phyloP scores from a whole-genome alignment of 1,140 invertebrate genomes.

The Reticulitermes speratus region DNA sequence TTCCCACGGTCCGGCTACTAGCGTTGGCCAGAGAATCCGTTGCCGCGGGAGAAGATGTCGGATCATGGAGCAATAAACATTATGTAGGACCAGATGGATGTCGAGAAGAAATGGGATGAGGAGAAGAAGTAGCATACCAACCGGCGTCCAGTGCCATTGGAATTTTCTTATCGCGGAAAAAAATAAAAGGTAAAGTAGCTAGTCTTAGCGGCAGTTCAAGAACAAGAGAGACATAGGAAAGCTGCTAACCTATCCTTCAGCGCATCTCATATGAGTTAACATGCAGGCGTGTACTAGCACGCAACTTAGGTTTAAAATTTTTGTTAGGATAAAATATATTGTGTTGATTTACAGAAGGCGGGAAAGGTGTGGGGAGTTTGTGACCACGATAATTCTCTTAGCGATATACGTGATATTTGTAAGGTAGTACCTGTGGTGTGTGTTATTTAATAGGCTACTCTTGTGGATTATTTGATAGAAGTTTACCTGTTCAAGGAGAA shows the following conservation, averaged over 20 bases:
- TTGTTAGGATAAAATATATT: too few relatives aligned
- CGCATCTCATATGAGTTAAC: not conserved
- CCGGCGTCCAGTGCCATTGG: constrained; percentile 2
- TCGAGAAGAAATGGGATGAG: constrained; percentile 11
- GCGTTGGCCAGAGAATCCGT: not conserved
- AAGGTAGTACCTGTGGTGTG: too few relatives aligned
- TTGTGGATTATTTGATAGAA: too few relatives aligned
- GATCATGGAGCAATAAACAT: constrained; percentile 26
- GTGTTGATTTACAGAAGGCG: too few relatives aligned
- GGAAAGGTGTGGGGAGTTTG: too few relatives aligned
- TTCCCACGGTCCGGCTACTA: not conserved
- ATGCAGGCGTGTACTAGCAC: not conserved
- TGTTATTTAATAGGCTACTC: too few relatives aligned
- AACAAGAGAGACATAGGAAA: not conserved
- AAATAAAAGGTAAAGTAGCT: not conserved
- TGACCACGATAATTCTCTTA: too few relatives aligned
- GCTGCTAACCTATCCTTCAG: not conserved
- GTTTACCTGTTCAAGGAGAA: too few relatives aligned
- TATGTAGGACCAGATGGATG: constrained; percentile 25
- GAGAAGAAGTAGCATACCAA: constrained; percentile 5
- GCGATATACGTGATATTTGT: too few relatives aligned
- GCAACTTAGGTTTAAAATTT: not conserved
- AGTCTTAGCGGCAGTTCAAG: not conserved
- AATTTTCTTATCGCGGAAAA: constrained; percentile 18
- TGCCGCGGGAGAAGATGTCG: constrained; percentile 17